Conservation (phyloP, 2,888 invertebrate genomes). For the Hemicrepidius hirtus region DNA sequence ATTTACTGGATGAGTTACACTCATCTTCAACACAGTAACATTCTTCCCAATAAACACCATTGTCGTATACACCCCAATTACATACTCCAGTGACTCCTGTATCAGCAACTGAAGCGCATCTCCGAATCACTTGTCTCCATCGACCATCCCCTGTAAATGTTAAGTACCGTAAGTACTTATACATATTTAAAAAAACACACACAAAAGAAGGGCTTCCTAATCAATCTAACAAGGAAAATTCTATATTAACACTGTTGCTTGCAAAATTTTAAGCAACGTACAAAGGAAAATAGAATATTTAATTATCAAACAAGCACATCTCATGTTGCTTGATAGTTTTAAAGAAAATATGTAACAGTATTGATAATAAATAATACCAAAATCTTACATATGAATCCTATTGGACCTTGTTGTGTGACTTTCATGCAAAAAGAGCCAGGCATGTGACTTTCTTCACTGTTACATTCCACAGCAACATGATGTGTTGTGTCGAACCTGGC, state of each 20-base stretch:
- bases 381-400: conserved; percentile 94
- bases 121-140: conserved; percentile 92
- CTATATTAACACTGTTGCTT: too few species aligned
- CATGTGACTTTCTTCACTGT: conserved; percentile 93
- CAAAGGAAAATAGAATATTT: too few species aligned
- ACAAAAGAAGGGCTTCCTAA: too few species aligned
- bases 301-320: too few species aligned
- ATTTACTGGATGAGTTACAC: conserved; percentile 78
- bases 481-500: conserved; percentile 87
- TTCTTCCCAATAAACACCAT: conserved; percentile 97
- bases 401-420: conserved; percentile 93
- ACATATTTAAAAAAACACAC: too few species aligned
- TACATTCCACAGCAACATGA: conserved; percentile 94
- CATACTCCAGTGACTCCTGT: conserved; percentile 96
- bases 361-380: background rate
- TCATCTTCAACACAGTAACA: conserved; percentile 96
- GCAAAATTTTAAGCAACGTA: too few species aligned
- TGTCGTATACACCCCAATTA: conserved; percentile 96
- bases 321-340: too few species aligned
- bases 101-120: conserved; percentile 93
- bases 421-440: conserved; percentile 98
- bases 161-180: too few species aligned
- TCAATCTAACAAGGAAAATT: too few species aligned
- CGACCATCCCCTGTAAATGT: conserved; percentile 91
- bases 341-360: too few species aligned